A percentile compares a stretch with the other conserved stretches of the same genome.
phyloP scores from a whole-genome alignment of 2,797 vertebrate species.

The Parauchenoglanis punctatus region DNA sequence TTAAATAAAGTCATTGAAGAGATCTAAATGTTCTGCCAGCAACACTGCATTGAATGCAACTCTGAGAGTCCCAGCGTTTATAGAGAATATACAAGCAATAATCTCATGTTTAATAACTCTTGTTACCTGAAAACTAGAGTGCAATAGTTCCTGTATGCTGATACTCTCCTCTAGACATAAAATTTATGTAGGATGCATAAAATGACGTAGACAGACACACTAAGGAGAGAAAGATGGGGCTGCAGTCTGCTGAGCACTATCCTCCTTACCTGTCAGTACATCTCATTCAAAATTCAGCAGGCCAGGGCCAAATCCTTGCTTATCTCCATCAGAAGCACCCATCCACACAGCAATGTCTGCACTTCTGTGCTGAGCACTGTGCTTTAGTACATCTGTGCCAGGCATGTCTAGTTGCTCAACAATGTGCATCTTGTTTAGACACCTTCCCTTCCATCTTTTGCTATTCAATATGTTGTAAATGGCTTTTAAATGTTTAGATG shows the following conservation, averaged over 20 bases:
- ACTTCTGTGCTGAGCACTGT: conserved; percentile 57
- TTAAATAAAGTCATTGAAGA: background rate
- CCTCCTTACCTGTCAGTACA: conserved; percentile 14
- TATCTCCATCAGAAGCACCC: conserved; percentile 71
- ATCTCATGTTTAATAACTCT: background rate
- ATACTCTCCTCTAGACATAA: background rate
- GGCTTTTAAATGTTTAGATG: conserved; percentile 62
- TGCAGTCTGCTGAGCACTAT: background rate
- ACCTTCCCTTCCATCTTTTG: conserved; percentile 30
- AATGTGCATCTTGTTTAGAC: conserved; percentile 59
- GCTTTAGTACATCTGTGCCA: conserved; percentile 53
- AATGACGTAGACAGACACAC: background rate
- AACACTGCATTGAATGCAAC: background rate
- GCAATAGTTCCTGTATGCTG: background rate
- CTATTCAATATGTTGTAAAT: conserved; percentile 53
- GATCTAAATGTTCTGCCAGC: background rate
- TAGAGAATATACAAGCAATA: background rate
- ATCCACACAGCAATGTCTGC: conserved; percentile 65
- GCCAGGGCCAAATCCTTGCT: conserved; percentile 62
- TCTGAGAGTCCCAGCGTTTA: background rate
- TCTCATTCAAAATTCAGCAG: conserved; percentile 50
- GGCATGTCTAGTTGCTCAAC: conserved; percentile 67
- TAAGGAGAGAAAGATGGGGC: background rate
- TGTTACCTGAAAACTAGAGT: background rate
- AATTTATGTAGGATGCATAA: background rate